Conservation (phyloP, 2,888 invertebrate species). For the Agonum fuliginosum region DNA sequence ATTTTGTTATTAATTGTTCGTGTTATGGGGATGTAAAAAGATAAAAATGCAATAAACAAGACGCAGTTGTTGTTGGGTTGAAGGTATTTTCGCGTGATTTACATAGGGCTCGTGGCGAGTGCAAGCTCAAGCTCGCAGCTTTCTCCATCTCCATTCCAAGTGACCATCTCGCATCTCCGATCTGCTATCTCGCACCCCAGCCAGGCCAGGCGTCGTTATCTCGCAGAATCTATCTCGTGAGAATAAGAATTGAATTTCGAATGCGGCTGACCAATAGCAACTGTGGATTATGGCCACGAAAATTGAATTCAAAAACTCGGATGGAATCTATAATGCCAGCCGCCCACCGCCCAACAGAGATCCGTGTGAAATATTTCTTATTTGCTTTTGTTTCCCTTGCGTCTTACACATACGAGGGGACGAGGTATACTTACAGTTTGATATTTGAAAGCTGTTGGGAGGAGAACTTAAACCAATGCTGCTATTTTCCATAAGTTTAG, state of each 20-base stretch:
- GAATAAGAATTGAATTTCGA: conserved; percentile 73
- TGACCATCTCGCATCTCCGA: conserved; percentile 1
- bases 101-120: conserved; percentile 15
- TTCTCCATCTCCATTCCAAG: conserved; percentile 6
- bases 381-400: conserved; percentile 50
- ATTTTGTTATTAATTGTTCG: neutral
- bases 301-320: conserved; percentile 74
- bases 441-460: neutral
- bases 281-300: conserved; percentile 72
- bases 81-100: conserved; percentile 26
- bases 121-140: no score
- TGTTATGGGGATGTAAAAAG: neutral
- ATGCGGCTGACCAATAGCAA: conserved; percentile 73
- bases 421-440: conserved; percentile 19
- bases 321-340: conserved; percentile 72
- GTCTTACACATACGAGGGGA: neutral
- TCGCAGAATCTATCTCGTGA: conserved; percentile 70
- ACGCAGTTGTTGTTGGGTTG: neutral
- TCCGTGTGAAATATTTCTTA: conserved; percentile 50
- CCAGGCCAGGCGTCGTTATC: conserved; percentile 67
- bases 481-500: neutral
- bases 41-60: conserved; percentile 14
- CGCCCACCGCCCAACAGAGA: conserved; percentile 30
- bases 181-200: conserved; percentile 9
- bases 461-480: neutral